Evolutionary conservation across 1,140 invertebrate genomes (phyloP), one percentile per base, ranked within the genome.

Genomic region (Platyura marginata): DNA sequence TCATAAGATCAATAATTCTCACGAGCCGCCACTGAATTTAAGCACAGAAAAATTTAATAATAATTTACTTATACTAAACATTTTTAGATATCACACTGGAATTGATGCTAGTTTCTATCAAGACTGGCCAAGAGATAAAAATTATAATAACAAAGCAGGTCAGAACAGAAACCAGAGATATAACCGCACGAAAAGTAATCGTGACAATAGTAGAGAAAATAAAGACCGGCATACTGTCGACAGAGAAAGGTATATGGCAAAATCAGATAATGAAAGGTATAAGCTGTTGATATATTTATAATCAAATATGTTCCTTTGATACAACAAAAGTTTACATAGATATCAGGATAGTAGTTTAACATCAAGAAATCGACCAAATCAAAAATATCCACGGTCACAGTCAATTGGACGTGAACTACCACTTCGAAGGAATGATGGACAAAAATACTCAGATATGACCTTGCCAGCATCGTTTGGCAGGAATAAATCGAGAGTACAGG

Each of bases 211-310:
- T 48, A 47, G 51, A 10, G n/a, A n/a, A n/a, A n/a, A n/a, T n/a
- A n/a, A n/a, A n/a, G 59, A 59, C 41, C 53, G 59, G 0, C 59
- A 61, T 21, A 61, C 59, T 0, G 55, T 61, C 11, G 59, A 61
- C 35, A 47, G 59, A 5, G 59, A 61, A 33, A 52, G 57, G n/a
- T n/a, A n/a, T n/a, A n/a, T n/a, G n/a, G n/a, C n/a, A n/a, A n/a
- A n/a, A n/a, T n/a, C n/a, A n/a, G n/a, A n/a, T n/a, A n/a, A n/a
- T n/a, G n/a, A n/a, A n/a, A n/a, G n/a, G n/a, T n/a, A n/a, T n/a
- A n/a, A n/a, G n/a, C n/a, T n/a, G n/a, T n/a, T n/a, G n/a, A n/a
- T n/a, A n/a, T n/a, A n/a, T n/a, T n/a, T n/a, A n/a, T n/a, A n/a
- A n/a, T n/a, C n/a, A n/a, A n/a, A n/a, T n/a, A n/a, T n/a, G n/a